A percentile compares a stretch with the other conserved stretches of the same genome.
These are phyloP conservation scores for Calephelis perditalis DNA, from an alignment of 2,888 invertebrate genomes.

Conservation along the genomic window DNA sequence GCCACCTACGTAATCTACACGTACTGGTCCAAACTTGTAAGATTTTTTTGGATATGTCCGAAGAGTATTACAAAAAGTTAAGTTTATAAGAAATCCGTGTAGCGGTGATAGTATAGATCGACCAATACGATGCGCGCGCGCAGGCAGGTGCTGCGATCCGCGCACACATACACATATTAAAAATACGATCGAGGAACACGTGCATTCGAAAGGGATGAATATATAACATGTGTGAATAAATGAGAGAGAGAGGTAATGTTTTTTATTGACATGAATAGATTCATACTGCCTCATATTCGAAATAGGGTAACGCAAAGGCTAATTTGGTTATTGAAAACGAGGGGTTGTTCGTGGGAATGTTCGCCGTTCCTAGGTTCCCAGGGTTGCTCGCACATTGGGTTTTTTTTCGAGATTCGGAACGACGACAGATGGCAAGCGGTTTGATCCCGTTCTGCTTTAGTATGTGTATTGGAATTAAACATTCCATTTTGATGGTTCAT, in stretches of 20 bases:
- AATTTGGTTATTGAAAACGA: conserved; percentile 79
- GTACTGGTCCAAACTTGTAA: conserved; percentile 73
- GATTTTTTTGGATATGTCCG: conserved; percentile 68
- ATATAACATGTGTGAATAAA: conserved; percentile 40
- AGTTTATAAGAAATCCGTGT: conserved; percentile 76
- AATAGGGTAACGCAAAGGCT: conserved; percentile 79
- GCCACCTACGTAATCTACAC: conserved; percentile 70
- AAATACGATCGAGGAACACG: conserved; percentile 75
- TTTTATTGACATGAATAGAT: conserved; percentile 75
- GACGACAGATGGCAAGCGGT: conserved; percentile 77
- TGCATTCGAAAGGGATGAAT: conserved; percentile 74
- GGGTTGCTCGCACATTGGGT: conserved; percentile 76
- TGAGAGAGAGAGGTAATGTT: conserved; percentile 58
- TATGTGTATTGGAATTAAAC: conserved; percentile 74
- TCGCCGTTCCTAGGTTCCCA: conserved; percentile 81
- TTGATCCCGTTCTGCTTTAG: conserved; percentile 69
- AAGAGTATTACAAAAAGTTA: conserved; percentile 65
- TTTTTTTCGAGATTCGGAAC: conserved; percentile 71
- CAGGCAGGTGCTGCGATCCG: conserved; percentile 68
- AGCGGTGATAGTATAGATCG: conserved; percentile 68
- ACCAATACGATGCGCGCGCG: conserved; percentile 71
- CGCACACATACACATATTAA: conserved; percentile 57
- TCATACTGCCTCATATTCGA: conserved; percentile 77
- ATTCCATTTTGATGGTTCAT: conserved; percentile 75
- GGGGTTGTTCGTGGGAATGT: conserved; percentile 83